phyloP scores from a whole-genome alignment of 2,113 vertebrate species.

The Crypturellus undulatus region DNA sequence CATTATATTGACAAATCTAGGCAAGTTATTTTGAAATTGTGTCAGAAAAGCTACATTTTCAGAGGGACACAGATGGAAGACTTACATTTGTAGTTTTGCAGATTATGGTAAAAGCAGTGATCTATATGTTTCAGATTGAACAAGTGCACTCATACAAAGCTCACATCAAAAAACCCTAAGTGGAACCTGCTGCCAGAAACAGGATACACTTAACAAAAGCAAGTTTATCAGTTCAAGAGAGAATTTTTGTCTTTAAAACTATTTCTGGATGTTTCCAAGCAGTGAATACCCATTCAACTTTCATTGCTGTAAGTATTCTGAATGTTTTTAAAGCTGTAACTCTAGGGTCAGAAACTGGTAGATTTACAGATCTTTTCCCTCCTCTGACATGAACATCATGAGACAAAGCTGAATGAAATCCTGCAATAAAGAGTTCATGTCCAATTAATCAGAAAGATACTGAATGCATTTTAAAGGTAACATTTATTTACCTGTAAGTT shows the following conservation, averaged over 20 bases:
- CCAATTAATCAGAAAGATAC: not conserved
- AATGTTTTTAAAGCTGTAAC: not conserved
- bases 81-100: not conserved
- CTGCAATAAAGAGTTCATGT: not conserved
- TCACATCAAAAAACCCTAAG: not conserved
- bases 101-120: not conserved
- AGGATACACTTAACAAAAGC: not conserved
- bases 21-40: not conserved
- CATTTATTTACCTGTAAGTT: not conserved
- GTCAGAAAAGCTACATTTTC: not conserved
- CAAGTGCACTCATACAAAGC: not conserved
- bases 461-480: not conserved
- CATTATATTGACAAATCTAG: not conserved
- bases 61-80: not conserved
- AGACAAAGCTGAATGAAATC: not conserved
- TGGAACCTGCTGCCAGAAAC: not conserved
- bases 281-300: not conserved
- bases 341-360: not conserved
- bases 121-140: not conserved
- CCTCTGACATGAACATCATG: not conserved
- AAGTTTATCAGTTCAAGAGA: not conserved
- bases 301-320: not conserved
- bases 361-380: not conserved
- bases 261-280: not conserved
- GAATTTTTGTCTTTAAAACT: not conserved